Percentiles rank a stretch among this genome's conserved stretches.
Conservation (phyloP, 2,113 vertebrate genomes). For the Embiotoca jacksoni region DNA sequence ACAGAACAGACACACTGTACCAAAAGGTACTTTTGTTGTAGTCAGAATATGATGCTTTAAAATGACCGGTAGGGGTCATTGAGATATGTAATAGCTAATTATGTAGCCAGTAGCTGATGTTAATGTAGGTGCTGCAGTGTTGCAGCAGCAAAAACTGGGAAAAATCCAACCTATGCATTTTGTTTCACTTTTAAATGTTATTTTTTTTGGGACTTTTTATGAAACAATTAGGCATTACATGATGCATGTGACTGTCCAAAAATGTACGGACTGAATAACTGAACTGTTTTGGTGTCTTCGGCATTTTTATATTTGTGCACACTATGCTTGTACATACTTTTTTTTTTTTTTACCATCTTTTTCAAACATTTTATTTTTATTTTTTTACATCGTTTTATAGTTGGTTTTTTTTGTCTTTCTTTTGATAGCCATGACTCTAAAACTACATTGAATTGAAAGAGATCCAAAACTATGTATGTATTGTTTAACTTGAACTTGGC, state of each 20-base stretch:
- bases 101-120: slow-evolving; percentile 52
- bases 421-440: slow-evolving; percentile 3
- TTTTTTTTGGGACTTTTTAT: slow-evolving; percentile 40
- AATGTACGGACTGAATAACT: slow-evolving; percentile 23
- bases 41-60: neutral
- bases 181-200: slow-evolving; percentile 49
- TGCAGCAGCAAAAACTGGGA: slow-evolving; percentile 51
- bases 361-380: slow-evolving; percentile 17
- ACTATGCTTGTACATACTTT: slow-evolving; percentile 35
- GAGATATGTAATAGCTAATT: slow-evolving; percentile 57
- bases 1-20: slow-evolving; percentile 20
- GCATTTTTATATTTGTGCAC: slow-evolving; percentile 10
- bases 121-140: slow-evolving; percentile 57
- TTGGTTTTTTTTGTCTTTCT: slow-evolving; percentile 2
- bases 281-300: slow-evolving; percentile 13
- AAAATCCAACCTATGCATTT: slow-evolving; percentile 43
- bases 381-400: slow-evolving; percentile 23
- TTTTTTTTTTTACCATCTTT: slow-evolving; percentile 33
- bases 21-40: neutral
- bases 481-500: slow-evolving; percentile 43
- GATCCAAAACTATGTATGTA: slow-evolving; percentile 3
- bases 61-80: slow-evolving; percentile 41
- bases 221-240: slow-evolving; percentile 31
- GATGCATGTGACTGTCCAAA: slow-evolving; percentile 32
- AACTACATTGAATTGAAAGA: neutral